Base-by-base conservation (phyloP, 1,140 invertebrate species). In the Solen grandis region DNA sequence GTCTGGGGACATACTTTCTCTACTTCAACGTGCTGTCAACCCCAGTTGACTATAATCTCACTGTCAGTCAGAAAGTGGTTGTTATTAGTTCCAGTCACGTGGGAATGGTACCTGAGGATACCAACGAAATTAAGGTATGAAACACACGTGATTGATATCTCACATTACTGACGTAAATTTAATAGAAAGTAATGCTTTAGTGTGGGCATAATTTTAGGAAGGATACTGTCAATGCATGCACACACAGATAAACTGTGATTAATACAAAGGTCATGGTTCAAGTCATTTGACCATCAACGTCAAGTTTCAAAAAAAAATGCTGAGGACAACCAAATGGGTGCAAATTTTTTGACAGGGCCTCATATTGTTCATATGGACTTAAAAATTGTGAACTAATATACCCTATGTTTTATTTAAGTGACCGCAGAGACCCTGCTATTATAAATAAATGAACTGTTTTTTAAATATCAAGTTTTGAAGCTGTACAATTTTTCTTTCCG, bases 1-100 rank as follows among this genome's bases (percentile, higher is more conserved):
- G 87, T 36, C 87, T 73, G 57, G 88, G 89, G 1, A 35, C 89
- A 2, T 90, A 89, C 72, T 52, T 81, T 54, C 65, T 89, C 22
- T 75, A 79, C 29, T 66, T 77, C 31, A 29, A 13, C 3, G 62
- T 77, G 13, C 5, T 41, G 3, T 54, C 74, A 0, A 35, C 46
- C 19, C 74, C 74, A 55, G n/a, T 50, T 31, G 35, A 14, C 0
- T 59, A 69, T 5, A 78, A 76, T 62, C 25, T 80, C 35, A 60
- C 59, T 16, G 14, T 83, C 31, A 57, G 74, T 31, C 73, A 84
- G 14, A 66, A 77, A 55, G 33, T 84, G 10, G 60, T 69, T 8
- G 83, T 83, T 1, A 86, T 86, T 16, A 88, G 86, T 54, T 52
- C 59, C 0, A 70, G 83, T 5, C 82, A 87, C 33, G 31, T 86